These are phyloP conservation scores for Dicentrarchus labrax DNA, from an alignment of 2,113 vertebrate species.

Conservation along the genomic window DNA sequence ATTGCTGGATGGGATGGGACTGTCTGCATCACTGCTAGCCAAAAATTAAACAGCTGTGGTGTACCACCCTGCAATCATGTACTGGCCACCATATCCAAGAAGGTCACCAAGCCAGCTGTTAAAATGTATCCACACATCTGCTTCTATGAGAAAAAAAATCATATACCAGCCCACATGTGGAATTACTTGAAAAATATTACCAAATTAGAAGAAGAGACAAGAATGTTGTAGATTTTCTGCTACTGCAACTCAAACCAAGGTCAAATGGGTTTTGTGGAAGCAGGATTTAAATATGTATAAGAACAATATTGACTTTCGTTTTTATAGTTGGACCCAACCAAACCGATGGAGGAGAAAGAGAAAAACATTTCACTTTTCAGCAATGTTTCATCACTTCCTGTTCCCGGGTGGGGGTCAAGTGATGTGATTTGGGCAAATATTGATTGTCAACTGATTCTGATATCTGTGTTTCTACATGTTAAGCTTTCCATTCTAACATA, in stretches of 20 bases:
- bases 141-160: background rate
- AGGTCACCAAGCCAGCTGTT: slow-evolving; percentile 57
- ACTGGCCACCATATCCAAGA: slow-evolving; percentile 14
- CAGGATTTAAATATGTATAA: background rate
- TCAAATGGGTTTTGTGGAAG: slow-evolving; percentile 4
- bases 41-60: slow-evolving; percentile 46
- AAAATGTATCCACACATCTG: slow-evolving; percentile 21
- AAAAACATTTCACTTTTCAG: no score
- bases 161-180: slow-evolving; percentile 2
- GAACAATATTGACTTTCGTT: background rate
- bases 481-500: no score
- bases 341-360: no score
- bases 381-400: no score
- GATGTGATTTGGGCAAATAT: no score
- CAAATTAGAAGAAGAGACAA: background rate
- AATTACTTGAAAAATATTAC: background rate
- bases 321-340: background rate
- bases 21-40: background rate
- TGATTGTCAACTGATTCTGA: no score
- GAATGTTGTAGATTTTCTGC: slow-evolving; percentile 7
- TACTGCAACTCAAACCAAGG: background rate
- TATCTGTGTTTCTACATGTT: no score
- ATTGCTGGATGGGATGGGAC: slow-evolving; percentile 12
- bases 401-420: no score
- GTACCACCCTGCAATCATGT: slow-evolving; percentile 30